Percentiles rank a stretch among this genome's conserved stretches.
Evolutionary conservation across 92 coral and sea anemone genomes (phyloP).

Genomic region (Galaxea fascicularis): DNA sequence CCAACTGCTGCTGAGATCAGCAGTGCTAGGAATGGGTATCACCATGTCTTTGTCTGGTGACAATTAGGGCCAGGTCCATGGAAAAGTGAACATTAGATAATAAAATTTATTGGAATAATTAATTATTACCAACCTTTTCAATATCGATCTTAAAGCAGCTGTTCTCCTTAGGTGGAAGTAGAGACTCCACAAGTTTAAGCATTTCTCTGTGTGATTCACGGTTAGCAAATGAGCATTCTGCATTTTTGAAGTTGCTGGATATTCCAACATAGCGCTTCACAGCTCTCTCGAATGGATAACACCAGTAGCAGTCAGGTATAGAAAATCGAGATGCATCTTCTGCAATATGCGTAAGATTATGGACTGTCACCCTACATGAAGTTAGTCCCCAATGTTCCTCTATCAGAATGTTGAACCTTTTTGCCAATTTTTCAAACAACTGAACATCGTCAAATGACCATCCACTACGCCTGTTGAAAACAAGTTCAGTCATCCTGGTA

Average conservation of each 20-base stretch:
- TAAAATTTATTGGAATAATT: too few relatives aligned
- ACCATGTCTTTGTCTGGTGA: too few relatives aligned
- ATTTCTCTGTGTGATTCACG: slow-evolving; percentile 37
- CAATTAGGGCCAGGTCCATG: too few relatives aligned
- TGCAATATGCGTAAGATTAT: slow-evolving; percentile 31
- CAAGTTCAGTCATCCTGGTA: slow-evolving; percentile 37
- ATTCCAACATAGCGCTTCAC: slow-evolving; percentile 42
- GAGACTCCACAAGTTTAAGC: slow-evolving; percentile 33
- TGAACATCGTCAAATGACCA: slow-evolving; percentile 32
- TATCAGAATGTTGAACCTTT: slow-evolving; percentile 28
- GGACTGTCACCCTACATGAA: slow-evolving; percentile 27
- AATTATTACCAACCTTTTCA: slow-evolving; percentile 37
- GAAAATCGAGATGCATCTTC: slow-evolving; percentile 25
- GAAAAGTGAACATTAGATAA: too few relatives aligned
- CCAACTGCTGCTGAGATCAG: too few relatives aligned
- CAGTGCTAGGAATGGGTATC: too few relatives aligned
- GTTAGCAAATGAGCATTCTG: slow-evolving; percentile 35
- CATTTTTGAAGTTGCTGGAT: slow-evolving; percentile 38
- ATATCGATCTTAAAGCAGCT: slow-evolving; percentile 32
- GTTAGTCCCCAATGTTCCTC: slow-evolving; percentile 28
- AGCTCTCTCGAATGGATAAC: slow-evolving; percentile 53
- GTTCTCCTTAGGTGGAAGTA: slow-evolving; percentile 11
- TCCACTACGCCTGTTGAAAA: slow-evolving; percentile 30
- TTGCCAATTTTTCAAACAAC: slow-evolving; percentile 14
- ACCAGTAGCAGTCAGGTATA: slow-evolving; percentile 51